phyloP scores from a whole-genome alignment of 2,888 invertebrate species.

The Cheilosia soror region DNA sequence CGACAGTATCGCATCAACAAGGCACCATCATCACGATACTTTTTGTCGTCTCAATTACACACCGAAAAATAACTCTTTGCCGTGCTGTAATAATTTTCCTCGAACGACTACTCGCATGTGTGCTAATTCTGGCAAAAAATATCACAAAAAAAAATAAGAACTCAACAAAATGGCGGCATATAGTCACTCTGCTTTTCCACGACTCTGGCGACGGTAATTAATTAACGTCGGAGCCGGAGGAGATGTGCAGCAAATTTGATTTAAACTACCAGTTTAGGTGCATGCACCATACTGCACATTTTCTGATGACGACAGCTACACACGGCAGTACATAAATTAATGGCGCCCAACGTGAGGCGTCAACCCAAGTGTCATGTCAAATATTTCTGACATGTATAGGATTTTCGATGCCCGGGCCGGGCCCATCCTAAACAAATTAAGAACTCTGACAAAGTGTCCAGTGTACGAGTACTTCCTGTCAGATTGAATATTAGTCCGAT shows the following conservation, averaged over 20 bases:
- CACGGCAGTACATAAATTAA: constrained; percentile 30
- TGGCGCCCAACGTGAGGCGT: constrained; percentile 54
- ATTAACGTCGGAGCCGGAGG: constrained; percentile 13
- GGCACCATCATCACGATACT: constrained; percentile 25
- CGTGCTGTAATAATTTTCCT: constrained; percentile 3
- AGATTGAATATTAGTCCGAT: no score
- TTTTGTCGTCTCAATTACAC: constrained; percentile 56
- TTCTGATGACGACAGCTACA: background rate
- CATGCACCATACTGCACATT: constrained; percentile 3
- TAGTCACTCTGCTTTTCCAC: background rate
- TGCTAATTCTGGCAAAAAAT: constrained; percentile 25
- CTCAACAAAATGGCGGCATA: background rate
- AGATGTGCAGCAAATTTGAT: constrained; percentile 25
- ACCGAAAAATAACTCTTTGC: constrained; percentile 13
- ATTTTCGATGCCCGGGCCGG: constrained; percentile 31
- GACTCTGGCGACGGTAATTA: constrained; percentile 32
- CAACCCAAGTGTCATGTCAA: constrained; percentile 52
- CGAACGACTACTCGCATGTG: background rate
- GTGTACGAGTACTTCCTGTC: background rate
- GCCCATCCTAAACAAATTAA: constrained; percentile 28
- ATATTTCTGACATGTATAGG: constrained; percentile 52
- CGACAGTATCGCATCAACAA: constrained; percentile 19
- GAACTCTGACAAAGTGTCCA: constrained; percentile 7
- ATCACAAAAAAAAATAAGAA: constrained; percentile 31
- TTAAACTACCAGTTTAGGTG: constrained; percentile 27